Base-by-base conservation (phyloP, 92 coral and sea anemone genomes). In the Hydrozoanthus gracilis region DNA sequence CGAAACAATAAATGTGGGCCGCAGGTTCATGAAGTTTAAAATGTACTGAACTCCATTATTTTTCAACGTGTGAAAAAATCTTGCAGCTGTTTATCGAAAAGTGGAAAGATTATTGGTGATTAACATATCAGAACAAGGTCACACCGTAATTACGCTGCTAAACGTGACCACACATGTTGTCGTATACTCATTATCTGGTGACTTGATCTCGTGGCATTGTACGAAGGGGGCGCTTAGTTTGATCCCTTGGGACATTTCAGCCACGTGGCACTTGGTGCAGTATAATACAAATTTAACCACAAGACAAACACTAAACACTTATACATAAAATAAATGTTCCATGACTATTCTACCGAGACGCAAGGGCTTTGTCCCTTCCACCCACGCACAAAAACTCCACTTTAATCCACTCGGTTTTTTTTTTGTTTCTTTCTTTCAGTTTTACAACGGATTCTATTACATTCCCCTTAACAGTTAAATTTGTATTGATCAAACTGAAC, bases 201-300 rank as follows among this genome's bases (percentile, higher is more conserved):
- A 44, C 60, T 44, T 65, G 71, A 16, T 17, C 66, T 76, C 48
- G 82, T 14, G 73, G 73, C 73, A 68, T 8, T n/a, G 39, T 8
- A 27, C 51, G 56, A 77, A 66, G 52, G 49, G 82, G 6, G 69
- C 17, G 18, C 8, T n/a, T n/a, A n/a, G 44, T 78, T 45, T 39
- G 46, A 10, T 47, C 75, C 85, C 85, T 20, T n/a, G 85, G 73
- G 85, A 80, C 16, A 18, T 20, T 51, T 15, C 11, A 10, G 85
- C 85, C 85, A 65, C 85, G 85, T 80, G 85, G 58, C 62, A 52
- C 72, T 79, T 64, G 61, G 10, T 79, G 44, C 12, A 44, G 44
- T 45, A 62, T 51, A 79, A 79, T 79, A 64, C 72, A 48, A 79
- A 62, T n/a, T 44, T 47, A 13, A 66, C 61, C 74, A 10, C 60